Evolutionary conservation across 2,888 invertebrate genomes (phyloP).

Genomic region (Spatulosminthurus flaviceps): DNA sequence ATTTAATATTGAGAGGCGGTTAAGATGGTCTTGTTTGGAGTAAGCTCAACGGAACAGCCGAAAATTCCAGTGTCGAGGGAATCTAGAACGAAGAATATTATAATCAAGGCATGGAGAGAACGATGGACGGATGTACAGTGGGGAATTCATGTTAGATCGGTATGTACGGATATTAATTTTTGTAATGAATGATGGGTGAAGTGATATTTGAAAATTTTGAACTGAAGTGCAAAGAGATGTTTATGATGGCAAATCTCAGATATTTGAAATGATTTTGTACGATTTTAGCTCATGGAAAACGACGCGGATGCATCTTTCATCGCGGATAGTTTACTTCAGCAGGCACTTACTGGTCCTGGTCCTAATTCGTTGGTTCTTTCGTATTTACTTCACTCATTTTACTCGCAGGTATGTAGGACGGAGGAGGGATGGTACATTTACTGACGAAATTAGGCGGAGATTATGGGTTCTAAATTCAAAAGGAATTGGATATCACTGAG

Average conservation of each 20-base stretch:
- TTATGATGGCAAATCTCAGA: background rate
- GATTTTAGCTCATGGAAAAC: conserved; percentile 60
- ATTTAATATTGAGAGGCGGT: background rate
- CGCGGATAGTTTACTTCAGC: conserved; percentile 91
- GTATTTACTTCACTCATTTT: conserved; percentile 90
- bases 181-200: too few relatives aligned
- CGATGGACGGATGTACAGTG: conserved; percentile 95
- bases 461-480: too few relatives aligned
- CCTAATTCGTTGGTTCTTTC: conserved; percentile 91
- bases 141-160: conserved; percentile 96
- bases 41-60: conserved; percentile 35
- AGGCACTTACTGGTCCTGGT: conserved; percentile 91
- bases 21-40: conserved; percentile 40
- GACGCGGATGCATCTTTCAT: conserved; percentile 68
- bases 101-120: conserved; percentile 88
- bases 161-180: conserved; percentile 65
- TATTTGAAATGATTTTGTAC: conserved; percentile 19
- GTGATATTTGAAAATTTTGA: too few relatives aligned
- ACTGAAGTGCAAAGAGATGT: background rate
- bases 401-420: conserved; percentile 74
- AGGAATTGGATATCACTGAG: background rate
- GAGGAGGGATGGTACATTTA: background rate
- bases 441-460: background rate
- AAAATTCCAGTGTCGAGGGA: conserved; percentile 42
- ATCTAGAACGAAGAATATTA: conserved; percentile 57